phyloP scores from a whole-genome alignment of 2,797 vertebrate genomes.

The Acanthopagrus latus region DNA sequence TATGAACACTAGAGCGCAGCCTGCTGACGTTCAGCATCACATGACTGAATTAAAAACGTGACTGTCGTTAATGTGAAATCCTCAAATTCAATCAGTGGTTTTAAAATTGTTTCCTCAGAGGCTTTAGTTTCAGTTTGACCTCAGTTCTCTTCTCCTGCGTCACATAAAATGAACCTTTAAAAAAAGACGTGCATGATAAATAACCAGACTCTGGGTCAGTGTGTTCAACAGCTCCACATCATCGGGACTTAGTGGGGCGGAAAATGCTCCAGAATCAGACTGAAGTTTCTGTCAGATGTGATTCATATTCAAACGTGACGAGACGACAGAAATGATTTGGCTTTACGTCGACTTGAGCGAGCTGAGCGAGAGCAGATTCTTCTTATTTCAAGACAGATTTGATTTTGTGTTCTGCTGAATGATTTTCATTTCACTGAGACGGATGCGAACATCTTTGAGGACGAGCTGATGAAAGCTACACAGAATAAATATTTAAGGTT shows the following conservation, averaged over 20 bases:
- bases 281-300: background rate
- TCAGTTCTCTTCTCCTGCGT: background rate
- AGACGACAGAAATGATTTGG: constrained; percentile 11
- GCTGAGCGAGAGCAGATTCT: background rate
- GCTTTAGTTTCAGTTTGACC: too few species aligned
- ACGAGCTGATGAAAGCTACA: background rate
- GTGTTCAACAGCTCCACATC: background rate
- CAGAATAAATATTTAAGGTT: background rate
- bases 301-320: constrained; percentile 18
- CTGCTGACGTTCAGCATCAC: background rate
- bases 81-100: background rate
- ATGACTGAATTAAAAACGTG: background rate
- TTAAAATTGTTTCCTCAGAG: background rate
- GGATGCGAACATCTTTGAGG: background rate
- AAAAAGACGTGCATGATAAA: background rate
- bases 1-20: background rate
- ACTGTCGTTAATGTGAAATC: background rate
- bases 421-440: background rate
- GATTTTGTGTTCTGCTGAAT: background rate
- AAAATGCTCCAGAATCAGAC: background rate
- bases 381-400: background rate
- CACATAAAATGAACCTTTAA: background rate
- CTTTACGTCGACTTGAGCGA: background rate
- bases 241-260: background rate
- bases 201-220: background rate